Evolutionary conservation across 1,140 invertebrate genomes (phyloP).

Genomic region (Diachasmimorpha longicaudata): DNA sequence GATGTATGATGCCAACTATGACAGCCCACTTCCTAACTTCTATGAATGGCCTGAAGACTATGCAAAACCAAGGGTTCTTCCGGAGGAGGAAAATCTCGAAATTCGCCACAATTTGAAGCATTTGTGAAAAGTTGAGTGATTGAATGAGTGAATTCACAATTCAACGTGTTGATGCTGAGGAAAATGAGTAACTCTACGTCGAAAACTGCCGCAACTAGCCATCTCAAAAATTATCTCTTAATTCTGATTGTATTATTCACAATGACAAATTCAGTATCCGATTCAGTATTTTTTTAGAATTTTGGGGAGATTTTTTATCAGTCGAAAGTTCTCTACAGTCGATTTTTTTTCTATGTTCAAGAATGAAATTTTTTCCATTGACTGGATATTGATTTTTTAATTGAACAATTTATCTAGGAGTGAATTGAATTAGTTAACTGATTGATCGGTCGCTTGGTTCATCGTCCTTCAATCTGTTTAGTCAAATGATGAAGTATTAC

Average conservation of each 20-base stretch:
- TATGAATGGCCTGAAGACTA: slow-evolving; percentile 73
- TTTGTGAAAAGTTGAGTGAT: slow-evolving; percentile 36
- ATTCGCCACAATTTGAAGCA: slow-evolving; percentile 58
- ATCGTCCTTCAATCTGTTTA: too few species aligned
- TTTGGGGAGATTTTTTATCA: neutral
- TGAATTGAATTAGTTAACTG: too few species aligned
- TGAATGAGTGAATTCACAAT: too few species aligned
- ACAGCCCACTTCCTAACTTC: slow-evolving; percentile 75
- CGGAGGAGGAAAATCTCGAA: slow-evolving; percentile 50
- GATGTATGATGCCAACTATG: slow-evolving; percentile 82
- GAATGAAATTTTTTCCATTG: too few species aligned
- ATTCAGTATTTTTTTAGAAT: neutral
- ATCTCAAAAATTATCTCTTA: neutral
- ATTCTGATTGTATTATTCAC: neutral
- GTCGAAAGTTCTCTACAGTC: neutral
- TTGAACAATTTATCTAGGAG: too few species aligned
- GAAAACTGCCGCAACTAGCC: neutral
- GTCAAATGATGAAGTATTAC: too few species aligned
- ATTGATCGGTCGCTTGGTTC: too few species aligned
- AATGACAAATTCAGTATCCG: neutral
- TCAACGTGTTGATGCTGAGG: neutral
- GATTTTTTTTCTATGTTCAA: too few species aligned
- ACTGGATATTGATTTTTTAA: too few species aligned
- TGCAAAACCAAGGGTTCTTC: slow-evolving; percentile 46
- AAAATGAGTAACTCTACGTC: neutral